phyloP scores from a whole-genome alignment of 2,888 invertebrate species.

The Drosophila sordidula region DNA sequence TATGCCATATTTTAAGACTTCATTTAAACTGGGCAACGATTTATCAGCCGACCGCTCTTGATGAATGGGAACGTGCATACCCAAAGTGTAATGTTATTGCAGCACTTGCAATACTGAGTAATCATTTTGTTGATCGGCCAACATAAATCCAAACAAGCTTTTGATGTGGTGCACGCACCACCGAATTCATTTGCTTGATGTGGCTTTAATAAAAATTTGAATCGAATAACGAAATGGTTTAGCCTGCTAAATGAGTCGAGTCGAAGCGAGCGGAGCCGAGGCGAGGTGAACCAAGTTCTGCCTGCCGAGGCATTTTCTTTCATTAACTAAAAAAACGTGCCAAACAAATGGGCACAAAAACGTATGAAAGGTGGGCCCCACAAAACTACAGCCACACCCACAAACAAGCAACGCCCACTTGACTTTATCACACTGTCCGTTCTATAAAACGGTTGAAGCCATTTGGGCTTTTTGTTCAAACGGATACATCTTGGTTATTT shows the following conservation, averaged over 20 bases:
- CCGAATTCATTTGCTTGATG: constrained; percentile 58
- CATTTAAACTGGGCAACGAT: constrained; percentile 36
- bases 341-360: constrained; percentile 54
- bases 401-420: constrained; percentile 63
- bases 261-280: neutral
- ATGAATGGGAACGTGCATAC: constrained; percentile 42
- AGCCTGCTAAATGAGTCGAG: constrained; percentile 20
- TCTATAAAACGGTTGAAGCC: constrained; percentile 49
- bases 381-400: constrained; percentile 38
- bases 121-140: constrained; percentile 45
- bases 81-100: constrained; percentile 28
- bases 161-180: constrained; percentile 36
- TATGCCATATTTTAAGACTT: constrained; percentile 40
- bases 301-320: constrained; percentile 22
- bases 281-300: constrained; percentile 17
- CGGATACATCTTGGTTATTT: constrained; percentile 64
- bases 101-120: constrained; percentile 43
- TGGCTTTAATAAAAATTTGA: constrained; percentile 62
- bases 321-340: constrained; percentile 20
- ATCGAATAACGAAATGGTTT: constrained; percentile 56
- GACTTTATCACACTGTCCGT: constrained; percentile 62
- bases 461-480: constrained; percentile 54
- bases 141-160: constrained; percentile 53
- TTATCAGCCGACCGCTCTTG: constrained; percentile 28
- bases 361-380: constrained; percentile 48